Evolutionary conservation across 2,113 vertebrate genomes (phyloP).

Genomic region (human): GRCh38 chr7:111090501-111091000

Average conservation of each 20-base stretch:
- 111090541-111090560: not conserved
- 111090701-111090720: slow-evolving; percentile 25
- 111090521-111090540: slow-evolving; percentile 23
- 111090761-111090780: not conserved
- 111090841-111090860: slow-evolving; percentile 13
- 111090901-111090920: not conserved
- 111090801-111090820: not conserved
- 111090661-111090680: not conserved
- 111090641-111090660: not conserved
- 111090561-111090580: slow-evolving; percentile 20
- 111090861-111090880: slow-evolving; percentile 31
- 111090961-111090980: slow-evolving; percentile 81
- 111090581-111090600: not conserved
- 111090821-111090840: not conserved
- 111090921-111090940: slow-evolving; percentile 68
- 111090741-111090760: slow-evolving; percentile 39
- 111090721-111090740: slow-evolving; percentile 55
- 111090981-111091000: slow-evolving; percentile 85
- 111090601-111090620: not conserved
- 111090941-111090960: slow-evolving; percentile 85
- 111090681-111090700: not conserved
- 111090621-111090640: not conserved
- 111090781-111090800: slow-evolving; percentile 45
- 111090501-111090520: not conserved
- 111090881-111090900: slow-evolving; percentile 13